A percentile compares a stretch with the other conserved stretches of the same genome.
phyloP scores from a whole-genome alignment of 2,888 invertebrate genomes.

The Cantharis lateralis region DNA sequence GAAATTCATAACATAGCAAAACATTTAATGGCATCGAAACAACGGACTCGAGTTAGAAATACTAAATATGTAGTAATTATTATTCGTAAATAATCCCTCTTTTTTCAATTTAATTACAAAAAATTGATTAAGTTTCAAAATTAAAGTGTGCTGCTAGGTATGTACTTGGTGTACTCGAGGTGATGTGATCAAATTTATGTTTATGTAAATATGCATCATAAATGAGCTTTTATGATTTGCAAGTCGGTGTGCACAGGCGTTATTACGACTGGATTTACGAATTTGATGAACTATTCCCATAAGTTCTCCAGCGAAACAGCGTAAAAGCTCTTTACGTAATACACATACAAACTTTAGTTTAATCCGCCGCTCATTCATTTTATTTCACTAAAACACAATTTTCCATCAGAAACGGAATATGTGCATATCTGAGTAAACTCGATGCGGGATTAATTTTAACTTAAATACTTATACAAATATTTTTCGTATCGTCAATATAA shows the following conservation, averaged over 20 bases:
- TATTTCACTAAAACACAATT: not conserved
- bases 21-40: too few relatives aligned
- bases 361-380: conserved; percentile 15
- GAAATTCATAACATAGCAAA: too few relatives aligned
- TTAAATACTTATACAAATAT: not conserved
- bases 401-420: not conserved
- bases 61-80: too few relatives aligned
- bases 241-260: not conserved
- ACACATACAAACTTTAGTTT: not conserved
- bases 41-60: too few relatives aligned
- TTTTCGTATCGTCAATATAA: not conserved
- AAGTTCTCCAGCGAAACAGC: not conserved
- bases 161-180: not conserved
- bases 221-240: conserved; percentile 27
- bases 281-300: conserved; percentile 10
- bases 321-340: conserved; percentile 19
- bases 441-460: not conserved
- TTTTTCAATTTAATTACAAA: too few relatives aligned
- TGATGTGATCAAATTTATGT: conserved; percentile 5
- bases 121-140: not conserved
- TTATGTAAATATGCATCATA: conserved; percentile 17
- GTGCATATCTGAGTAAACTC: not conserved
- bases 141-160: not conserved
- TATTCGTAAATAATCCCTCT: too few relatives aligned
- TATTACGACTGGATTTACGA: conserved; percentile 14